Conservation (phyloP, 2,113 vertebrate species). For the Oryzias melastigma region DNA sequence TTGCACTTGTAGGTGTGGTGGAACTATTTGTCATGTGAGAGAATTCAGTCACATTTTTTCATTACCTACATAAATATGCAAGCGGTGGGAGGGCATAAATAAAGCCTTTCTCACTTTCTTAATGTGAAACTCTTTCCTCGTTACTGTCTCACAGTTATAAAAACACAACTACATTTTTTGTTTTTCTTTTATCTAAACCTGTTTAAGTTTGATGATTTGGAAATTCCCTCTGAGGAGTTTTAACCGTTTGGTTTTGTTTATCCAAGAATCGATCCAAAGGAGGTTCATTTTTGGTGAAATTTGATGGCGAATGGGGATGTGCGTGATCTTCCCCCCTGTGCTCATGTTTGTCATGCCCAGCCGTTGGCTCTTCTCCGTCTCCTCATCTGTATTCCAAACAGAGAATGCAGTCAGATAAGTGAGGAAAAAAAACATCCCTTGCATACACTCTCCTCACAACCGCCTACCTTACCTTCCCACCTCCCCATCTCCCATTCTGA, state of each 20-base stretch:
- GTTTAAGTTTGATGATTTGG: constrained; percentile 1
- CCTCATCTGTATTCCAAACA: constrained; percentile 73
- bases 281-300: not conserved
- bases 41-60: constrained; percentile 35
- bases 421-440: constrained; percentile 45
- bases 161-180: not conserved
- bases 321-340: constrained; percentile 48
- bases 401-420: constrained; percentile 67
- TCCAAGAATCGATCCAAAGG: not conserved
- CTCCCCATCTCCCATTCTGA: constrained; percentile 72
- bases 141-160: constrained; percentile 10
- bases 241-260: constrained; percentile 17
- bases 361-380: constrained; percentile 49
- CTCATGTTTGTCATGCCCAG: constrained; percentile 45
- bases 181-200: not conserved
- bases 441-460: constrained; percentile 58
- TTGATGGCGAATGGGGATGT: constrained; percentile 32
- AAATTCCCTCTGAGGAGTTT: constrained; percentile 1
- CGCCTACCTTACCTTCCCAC: constrained; percentile 67
- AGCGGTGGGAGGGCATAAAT: constrained; percentile 29
- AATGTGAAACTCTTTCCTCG: constrained; percentile 6
- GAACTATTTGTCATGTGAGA: constrained; percentile 24
- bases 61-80: constrained; percentile 41
- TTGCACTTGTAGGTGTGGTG: constrained; percentile 17
- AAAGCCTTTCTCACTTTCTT: constrained; percentile 25